These are phyloP conservation scores for Chamaea fasciata DNA, from an alignment of 2,113 vertebrate genomes.

Conservation along the genomic window DNA sequence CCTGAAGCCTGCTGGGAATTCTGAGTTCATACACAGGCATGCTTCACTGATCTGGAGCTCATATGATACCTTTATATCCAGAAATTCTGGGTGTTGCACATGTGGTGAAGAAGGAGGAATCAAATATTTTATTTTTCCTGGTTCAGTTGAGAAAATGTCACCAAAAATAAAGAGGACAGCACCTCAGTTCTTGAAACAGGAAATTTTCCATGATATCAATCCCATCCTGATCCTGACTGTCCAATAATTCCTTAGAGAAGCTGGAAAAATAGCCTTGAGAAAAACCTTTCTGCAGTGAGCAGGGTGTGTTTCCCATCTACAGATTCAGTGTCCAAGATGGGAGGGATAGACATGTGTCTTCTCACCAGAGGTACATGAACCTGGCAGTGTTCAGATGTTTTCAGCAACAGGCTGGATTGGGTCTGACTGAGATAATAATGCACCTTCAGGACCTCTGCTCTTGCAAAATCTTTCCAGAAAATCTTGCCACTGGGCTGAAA, in stretches of 20 bases:
- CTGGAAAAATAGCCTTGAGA: neutral
- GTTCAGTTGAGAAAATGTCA: neutral
- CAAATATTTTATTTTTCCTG: slow-evolving; percentile 20
- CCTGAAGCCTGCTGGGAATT: slow-evolving; percentile 48
- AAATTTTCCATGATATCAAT: neutral
- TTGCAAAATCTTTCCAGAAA: slow-evolving; percentile 12
- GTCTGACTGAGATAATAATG: neutral
- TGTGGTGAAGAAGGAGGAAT: slow-evolving; percentile 21
- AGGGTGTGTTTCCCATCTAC: neutral
- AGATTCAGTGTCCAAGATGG: neutral
- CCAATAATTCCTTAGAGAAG: neutral
- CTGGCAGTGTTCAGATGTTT: neutral
- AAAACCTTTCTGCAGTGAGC: neutral
- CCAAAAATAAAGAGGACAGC: neutral
- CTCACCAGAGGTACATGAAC: neutral
- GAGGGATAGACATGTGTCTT: neutral
- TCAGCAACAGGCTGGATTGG: neutral
- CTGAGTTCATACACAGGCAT: slow-evolving; percentile 29
- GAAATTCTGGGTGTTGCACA: neutral
- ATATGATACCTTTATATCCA: slow-evolving; percentile 29
- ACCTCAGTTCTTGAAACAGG: neutral
- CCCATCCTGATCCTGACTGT: neutral
- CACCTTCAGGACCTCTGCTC: neutral
- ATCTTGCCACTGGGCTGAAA: neutral
- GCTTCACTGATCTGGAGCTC: slow-evolving; percentile 23